These are phyloP conservation scores for Idris sp. DNA, from an alignment of 1,140 invertebrate genomes.

Conservation along the genomic window DNA sequence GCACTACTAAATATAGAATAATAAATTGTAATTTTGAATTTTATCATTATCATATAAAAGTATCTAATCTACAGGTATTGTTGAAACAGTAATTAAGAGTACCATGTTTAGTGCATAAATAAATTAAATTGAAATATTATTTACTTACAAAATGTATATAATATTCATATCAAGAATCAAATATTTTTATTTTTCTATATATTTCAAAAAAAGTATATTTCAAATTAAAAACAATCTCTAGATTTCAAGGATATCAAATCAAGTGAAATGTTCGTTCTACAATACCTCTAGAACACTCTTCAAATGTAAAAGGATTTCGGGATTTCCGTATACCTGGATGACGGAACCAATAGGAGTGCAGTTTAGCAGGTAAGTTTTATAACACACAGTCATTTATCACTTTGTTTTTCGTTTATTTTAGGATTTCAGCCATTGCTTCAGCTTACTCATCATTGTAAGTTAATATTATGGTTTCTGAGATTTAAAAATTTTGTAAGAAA, in stretches of 20 bases:
- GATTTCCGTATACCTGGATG: conserved; percentile 32
- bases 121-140: no score
- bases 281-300: no score
- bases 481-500: no score
- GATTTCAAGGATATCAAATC: no score
- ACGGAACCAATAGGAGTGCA: conserved; percentile 14
- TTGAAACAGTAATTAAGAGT: no score
- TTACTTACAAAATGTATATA: no score
- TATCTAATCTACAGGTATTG: conserved; percentile 40
- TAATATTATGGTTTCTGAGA: conserved; percentile 1
- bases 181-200: no score
- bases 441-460: conserved; percentile 24
- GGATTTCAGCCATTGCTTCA: conserved; percentile 18
- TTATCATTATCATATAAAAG: conserved; percentile 24
- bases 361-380: conserved; percentile 30
- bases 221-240: no score
- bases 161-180: no score
- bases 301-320: conserved; percentile 6
- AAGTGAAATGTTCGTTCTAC: no score
- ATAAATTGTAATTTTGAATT: conserved; percentile 3
- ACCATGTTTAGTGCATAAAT: no score
- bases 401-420: conserved; percentile 6
- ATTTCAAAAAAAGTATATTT: no score
- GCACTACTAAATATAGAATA: background rate
- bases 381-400: conserved; percentile 31